Percentiles rank a stretch among this genome's conserved stretches.
These are phyloP conservation scores for Myanophis thanlyinensis DNA, from an alignment of 2,113 vertebrate genomes.

Conservation along the genomic window DNA sequence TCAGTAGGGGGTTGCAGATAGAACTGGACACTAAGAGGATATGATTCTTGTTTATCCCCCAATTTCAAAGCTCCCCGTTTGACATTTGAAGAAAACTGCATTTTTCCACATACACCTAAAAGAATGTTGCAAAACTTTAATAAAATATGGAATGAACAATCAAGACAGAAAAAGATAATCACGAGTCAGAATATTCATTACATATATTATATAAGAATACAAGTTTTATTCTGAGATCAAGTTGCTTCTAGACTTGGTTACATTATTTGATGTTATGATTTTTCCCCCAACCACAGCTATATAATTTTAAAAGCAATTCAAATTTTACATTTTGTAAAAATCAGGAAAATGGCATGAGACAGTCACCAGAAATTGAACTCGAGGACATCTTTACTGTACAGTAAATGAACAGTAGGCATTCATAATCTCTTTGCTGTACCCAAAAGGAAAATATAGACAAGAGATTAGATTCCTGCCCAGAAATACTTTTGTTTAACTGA, in stretches of 20 bases:
- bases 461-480: not conserved
- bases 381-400: not conserved
- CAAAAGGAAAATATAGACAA: not conserved
- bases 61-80: slow-evolving; percentile 40
- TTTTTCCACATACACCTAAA: slow-evolving; percentile 37
- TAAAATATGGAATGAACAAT: not conserved
- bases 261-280: not conserved
- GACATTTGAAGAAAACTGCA: slow-evolving; percentile 62
- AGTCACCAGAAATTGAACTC: not conserved
- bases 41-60: slow-evolving; percentile 67
- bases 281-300: not conserved
- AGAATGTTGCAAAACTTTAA: not conserved
- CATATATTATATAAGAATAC: not conserved
- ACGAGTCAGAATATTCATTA: not conserved
- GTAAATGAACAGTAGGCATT: not conserved
- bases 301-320: not conserved
- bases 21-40: slow-evolving; percentile 86
- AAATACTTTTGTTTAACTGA: too few relatives aligned
- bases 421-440: not conserved
- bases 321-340: not conserved
- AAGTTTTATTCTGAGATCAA: not conserved
- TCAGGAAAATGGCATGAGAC: not conserved
- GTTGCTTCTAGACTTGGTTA: not conserved
- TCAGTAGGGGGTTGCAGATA: slow-evolving; percentile 87
- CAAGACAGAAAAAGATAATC: not conserved